Conservation (phyloP, 2,113 vertebrate genomes). For the Nesogale talazaci region DNA sequence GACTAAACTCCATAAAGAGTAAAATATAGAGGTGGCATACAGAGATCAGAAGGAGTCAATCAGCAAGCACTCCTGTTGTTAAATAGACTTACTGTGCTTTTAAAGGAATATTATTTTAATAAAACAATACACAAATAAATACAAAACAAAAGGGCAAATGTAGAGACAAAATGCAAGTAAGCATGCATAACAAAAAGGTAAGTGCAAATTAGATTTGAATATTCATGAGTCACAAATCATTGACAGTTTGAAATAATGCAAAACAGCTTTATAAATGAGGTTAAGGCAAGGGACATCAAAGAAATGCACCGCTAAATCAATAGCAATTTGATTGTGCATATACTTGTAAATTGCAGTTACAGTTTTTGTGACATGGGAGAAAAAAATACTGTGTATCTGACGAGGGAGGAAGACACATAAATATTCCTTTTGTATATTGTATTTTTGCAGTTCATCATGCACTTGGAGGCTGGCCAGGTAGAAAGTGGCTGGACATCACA, state of each 20-base stretch:
- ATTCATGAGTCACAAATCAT: conserved; percentile 90
- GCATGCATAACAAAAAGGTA: conserved; percentile 87
- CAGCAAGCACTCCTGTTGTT: conserved; percentile 64
- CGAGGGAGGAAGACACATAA: conserved; percentile 83
- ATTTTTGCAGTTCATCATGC: conserved; percentile 81
- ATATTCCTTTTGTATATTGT: conserved; percentile 79
- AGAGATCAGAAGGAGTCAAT: conserved; percentile 51
- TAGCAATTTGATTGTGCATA: conserved; percentile 87
- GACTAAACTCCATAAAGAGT: conserved; percentile 34
- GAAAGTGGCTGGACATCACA: conserved; percentile 78
- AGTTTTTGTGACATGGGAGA: conserved; percentile 83
- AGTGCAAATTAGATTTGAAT: conserved; percentile 90
- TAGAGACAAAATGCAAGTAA: conserved; percentile 85
- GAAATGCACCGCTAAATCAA: conserved; percentile 87
- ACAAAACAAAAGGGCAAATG: conserved; percentile 86
- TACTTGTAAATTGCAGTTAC: conserved; percentile 87
- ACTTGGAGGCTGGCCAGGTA: conserved; percentile 74
- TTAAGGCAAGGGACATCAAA: conserved; percentile 88
- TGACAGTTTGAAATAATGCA: conserved; percentile 90
- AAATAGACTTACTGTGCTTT: conserved; percentile 74
- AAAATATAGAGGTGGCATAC: not conserved
- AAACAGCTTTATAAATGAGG: conserved; percentile 90
- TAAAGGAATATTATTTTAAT: conserved; percentile 82
- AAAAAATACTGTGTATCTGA: conserved; percentile 81
- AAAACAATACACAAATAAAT: conserved; percentile 85